phyloP scores from a whole-genome alignment of 2,797 vertebrate genomes.

The Intellagama lesueurii region DNA sequence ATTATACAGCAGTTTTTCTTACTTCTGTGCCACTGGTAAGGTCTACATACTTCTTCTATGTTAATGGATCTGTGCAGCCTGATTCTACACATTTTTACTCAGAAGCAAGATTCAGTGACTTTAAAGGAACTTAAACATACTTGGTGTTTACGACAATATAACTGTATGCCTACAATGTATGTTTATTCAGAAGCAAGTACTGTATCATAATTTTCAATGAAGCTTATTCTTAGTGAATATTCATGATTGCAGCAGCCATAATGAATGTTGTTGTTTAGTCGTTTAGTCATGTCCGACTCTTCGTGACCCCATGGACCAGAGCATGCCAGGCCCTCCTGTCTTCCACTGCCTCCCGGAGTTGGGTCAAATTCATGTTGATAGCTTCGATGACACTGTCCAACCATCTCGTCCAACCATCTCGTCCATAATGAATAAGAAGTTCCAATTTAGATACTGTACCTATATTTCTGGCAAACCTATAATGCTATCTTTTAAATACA shows the following conservation, averaged over 20 bases:
- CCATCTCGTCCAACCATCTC: no score
- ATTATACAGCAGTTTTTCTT: neutral
- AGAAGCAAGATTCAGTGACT: neutral
- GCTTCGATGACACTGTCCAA: no score
- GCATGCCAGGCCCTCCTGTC: no score
- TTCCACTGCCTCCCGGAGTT: no score
- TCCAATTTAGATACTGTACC: neutral
- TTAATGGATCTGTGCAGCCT: neutral
- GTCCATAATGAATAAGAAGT: neutral
- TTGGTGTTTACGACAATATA: neutral
- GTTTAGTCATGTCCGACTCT: no score
- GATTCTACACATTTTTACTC: neutral
- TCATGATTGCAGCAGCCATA: neutral
- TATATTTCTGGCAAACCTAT: neutral
- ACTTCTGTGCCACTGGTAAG: neutral
- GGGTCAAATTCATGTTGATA: no score
- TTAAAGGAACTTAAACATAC: neutral
- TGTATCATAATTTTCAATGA: no score
- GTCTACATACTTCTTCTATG: no score
- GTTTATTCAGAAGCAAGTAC: no score
- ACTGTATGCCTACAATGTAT: neutral
- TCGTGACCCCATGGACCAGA: no score
- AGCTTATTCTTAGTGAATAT: neutral
- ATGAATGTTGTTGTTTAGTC: no score
- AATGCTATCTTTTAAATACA: no score